These are phyloP conservation scores for Choloepus didactylus DNA, from an alignment of 2,797 vertebrate genomes.

Conservation along the genomic window DNA sequence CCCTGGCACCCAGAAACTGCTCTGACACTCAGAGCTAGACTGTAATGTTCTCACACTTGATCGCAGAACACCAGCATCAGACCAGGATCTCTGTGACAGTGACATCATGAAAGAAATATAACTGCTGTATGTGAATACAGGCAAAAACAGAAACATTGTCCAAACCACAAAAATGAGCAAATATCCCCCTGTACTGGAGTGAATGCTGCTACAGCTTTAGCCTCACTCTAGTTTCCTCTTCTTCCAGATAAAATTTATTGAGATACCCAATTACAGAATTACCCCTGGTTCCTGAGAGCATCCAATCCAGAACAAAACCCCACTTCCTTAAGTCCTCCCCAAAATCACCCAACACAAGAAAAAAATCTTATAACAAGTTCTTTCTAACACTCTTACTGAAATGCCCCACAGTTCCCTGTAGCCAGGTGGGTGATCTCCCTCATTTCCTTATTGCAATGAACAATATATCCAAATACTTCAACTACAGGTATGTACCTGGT, in stretches of 20 bases:
- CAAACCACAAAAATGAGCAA: not conserved
- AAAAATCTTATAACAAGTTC: not conserved
- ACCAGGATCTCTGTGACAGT: not conserved
- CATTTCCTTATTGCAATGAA: not conserved
- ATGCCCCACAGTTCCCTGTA: rapidly evolving
- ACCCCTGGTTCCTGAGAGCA: not conserved
- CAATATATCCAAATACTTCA: not conserved
- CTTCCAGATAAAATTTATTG: not conserved
- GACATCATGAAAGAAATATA: not conserved
- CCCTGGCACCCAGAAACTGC: not conserved
- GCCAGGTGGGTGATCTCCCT: not conserved
- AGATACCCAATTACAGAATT: not conserved
- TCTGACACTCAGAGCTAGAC: not conserved
- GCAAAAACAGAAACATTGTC: not conserved
- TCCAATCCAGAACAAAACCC: not conserved
- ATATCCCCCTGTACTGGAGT: not conserved
- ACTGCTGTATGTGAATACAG: not conserved
- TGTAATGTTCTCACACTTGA: not conserved
- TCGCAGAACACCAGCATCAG: not conserved
- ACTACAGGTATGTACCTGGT: not conserved
- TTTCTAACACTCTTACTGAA: not conserved
- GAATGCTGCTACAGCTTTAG: not conserved
- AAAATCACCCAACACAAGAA: not conserved
- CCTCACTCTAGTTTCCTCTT: not conserved
- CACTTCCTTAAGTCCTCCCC: not conserved